Evolutionary conservation across 2,888 invertebrate genomes (phyloP), one percentile per base, ranked within the genome.

Genomic region (Phortica magna): DNA sequence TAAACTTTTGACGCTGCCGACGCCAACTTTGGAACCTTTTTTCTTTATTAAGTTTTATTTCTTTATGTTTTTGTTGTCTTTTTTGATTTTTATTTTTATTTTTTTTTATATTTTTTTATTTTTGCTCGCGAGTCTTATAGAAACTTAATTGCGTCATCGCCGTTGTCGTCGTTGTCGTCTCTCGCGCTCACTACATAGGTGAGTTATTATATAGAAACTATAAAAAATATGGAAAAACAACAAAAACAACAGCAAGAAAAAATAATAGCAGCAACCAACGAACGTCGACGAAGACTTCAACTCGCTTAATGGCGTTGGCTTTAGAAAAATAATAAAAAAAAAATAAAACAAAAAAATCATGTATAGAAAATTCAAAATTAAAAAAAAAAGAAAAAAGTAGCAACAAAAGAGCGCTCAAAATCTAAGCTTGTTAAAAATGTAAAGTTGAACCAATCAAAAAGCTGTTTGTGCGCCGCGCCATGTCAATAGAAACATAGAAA

Each of bases 181-280:
- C 70, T 53, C 22, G 31, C 19, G 53, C 14, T 31, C 55, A 71
- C 55, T 53, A 53, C 70, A 85, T 85, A 85, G 87, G 84, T 86
- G 87, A 86, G 85, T 87, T 86, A 86, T 86, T 84, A 85, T 87
- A 84, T 87, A 85, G 84, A 84, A 84, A 84, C 83, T 79, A 81
- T 80, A 84, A 78, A 83, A 82, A 84, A 83, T 59, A 71, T 43
- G 74, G 57, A 57, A 48, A 42, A 41, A 70, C 70, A 48, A 70
- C 79, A 82, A 79, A 55, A 75, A 59, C n/a, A 22, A 61, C 7
- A 65, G 4, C 19, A 17, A 71, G 10, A 53, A 53, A 48, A 22
- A 70, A 70, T 6, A 53, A 70, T 53, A 71, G n/a, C 53, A 48
- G 3, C 41, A 14, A 71, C 22, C 53, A 48, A 5, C 41, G 12